Conservation (phyloP, 2,888 invertebrate species). For the Chironomus riparius region DNA sequence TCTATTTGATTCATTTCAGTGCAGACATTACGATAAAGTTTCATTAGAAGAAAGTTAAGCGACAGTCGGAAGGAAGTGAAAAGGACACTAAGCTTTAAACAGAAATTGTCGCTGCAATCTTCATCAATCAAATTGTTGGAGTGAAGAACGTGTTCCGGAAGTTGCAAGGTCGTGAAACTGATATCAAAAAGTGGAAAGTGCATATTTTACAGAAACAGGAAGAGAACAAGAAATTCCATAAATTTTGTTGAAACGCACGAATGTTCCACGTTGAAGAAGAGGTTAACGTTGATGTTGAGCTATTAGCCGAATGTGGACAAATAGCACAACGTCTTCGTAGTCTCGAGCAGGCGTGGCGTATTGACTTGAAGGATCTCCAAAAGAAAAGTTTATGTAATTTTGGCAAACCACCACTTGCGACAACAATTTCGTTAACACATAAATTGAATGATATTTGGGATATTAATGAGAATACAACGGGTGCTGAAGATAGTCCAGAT, state of each 20-base stretch:
- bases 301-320: conserved; percentile 40
- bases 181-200: not conserved
- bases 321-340: conserved; percentile 40
- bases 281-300: conserved; percentile 35
- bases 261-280: conserved; percentile 13
- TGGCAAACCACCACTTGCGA: not conserved
- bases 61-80: not conserved
- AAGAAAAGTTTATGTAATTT: not conserved
- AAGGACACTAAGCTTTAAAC: not conserved
- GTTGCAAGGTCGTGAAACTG: not conserved
- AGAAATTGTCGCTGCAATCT: not conserved
- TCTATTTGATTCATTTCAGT: not conserved
- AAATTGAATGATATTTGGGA: conserved; percentile 18
- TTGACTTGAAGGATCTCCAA: conserved; percentile 15
- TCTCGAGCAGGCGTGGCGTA: conserved; percentile 33
- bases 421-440: not conserved
- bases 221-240: not conserved
- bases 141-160: not conserved
- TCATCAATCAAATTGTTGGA: not conserved
- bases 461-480: not conserved
- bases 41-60: not conserved
- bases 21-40: not conserved
- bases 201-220: not conserved
- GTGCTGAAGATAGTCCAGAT: not conserved
- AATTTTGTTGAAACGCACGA: not conserved